Percentiles rank a stretch among this genome's conserved stretches.
Conservation (phyloP, 2,888 invertebrate genomes). For the Mesopsocus fuscifrons region DNA sequence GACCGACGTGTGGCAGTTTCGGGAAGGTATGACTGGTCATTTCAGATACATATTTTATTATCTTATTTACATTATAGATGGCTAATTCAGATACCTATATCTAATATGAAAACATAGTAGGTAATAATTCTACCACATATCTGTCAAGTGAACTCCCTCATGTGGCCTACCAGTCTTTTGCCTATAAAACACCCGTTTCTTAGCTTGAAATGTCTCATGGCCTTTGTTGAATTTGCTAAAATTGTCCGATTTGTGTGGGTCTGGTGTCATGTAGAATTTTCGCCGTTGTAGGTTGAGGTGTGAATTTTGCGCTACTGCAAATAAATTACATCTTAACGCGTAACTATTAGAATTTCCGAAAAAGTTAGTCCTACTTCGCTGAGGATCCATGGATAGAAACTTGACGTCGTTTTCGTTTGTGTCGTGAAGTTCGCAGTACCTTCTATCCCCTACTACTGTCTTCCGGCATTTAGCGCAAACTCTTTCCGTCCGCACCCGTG, state of each 20-base stretch:
- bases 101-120: too few relatives aligned
- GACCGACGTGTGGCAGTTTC: too few relatives aligned
- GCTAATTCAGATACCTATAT: too few relatives aligned
- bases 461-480: not conserved
- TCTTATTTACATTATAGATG: too few relatives aligned
- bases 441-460: not conserved
- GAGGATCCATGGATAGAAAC: conserved; percentile 1
- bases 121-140: too few relatives aligned
- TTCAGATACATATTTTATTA: too few relatives aligned
- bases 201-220: conserved; percentile 1
- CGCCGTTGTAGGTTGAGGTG: not conserved
- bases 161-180: not conserved
- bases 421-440: not conserved
- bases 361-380: conserved; percentile 6
- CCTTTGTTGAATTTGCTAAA: not conserved
- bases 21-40: too few relatives aligned
- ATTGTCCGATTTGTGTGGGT: not conserved
- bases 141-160: too few relatives aligned
- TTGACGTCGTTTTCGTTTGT: too few relatives aligned
- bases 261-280: conserved; percentile 6
- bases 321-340: conserved; percentile 5
- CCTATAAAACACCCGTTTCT: conserved; percentile 2
- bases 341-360: conserved; percentile 6
- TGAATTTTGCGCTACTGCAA: not conserved
- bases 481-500: not conserved